Conservation (phyloP, 2,113 vertebrate species). For the Syngnathus scovelli region DNA sequence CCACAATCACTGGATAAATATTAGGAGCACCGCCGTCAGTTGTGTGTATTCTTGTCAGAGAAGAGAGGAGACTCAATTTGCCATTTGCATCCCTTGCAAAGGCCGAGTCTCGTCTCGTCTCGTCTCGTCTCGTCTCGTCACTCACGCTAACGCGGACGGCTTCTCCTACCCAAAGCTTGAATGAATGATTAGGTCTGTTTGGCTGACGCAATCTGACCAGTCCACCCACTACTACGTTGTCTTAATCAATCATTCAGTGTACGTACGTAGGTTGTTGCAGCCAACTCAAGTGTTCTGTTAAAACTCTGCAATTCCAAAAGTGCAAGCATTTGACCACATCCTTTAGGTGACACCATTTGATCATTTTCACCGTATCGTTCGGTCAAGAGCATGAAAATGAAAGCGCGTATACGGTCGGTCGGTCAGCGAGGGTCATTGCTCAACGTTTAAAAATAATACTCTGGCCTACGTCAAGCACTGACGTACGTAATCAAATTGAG, state of each 20-base stretch:
- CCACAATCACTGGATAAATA: slow-evolving; percentile 18
- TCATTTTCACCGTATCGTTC: too few relatives aligned
- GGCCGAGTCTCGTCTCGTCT: slow-evolving; percentile 20
- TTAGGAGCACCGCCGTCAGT: slow-evolving; percentile 3
- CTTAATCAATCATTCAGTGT: slow-evolving; percentile 18
- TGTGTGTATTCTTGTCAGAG: too few relatives aligned
- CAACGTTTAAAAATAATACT: slow-evolving; percentile 45
- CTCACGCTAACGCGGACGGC: slow-evolving; percentile 21
- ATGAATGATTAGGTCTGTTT: background rate
- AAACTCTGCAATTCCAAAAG: slow-evolving; percentile 1
- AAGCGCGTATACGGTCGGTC: slow-evolving; percentile 35
- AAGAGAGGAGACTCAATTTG: slow-evolving; percentile 37
- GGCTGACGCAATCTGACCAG: background rate
- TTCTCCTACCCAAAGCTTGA: background rate
- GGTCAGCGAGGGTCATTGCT: slow-evolving; percentile 40
- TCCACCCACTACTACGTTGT: slow-evolving; percentile 27
- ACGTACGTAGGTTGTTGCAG: background rate
- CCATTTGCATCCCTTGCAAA: slow-evolving; percentile 54
- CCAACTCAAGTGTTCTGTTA: background rate
- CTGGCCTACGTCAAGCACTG: slow-evolving; percentile 15
- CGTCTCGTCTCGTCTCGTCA: too few relatives aligned
- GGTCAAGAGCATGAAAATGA: slow-evolving; percentile 24
- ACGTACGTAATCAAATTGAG: slow-evolving; percentile 2
- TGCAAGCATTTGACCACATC: background rate
- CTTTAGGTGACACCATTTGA: slow-evolving; percentile 20